Percentiles rank a stretch among this genome's conserved stretches.
phyloP scores from a whole-genome alignment of 2,888 invertebrate species.

The Ariolimax columbianus region DNA sequence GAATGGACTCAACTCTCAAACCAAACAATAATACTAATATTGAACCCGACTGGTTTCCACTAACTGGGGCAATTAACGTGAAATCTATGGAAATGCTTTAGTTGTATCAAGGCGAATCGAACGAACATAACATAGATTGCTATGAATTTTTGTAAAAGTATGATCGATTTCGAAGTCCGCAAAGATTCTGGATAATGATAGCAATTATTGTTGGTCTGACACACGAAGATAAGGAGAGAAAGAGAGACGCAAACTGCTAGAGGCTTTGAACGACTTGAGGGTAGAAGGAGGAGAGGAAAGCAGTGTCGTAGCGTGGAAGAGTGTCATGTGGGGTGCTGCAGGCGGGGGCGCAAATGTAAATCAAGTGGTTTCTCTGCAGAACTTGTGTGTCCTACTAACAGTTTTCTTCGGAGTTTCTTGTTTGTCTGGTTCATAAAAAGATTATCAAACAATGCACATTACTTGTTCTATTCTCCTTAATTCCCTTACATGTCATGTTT shows the following conservation, averaged over 20 bases:
- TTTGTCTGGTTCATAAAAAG: too few relatives aligned
- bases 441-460: too few relatives aligned
- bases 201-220: not conserved
- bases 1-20: not conserved
- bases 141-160: not conserved
- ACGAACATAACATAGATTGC: not conserved
- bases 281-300: not conserved
- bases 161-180: constrained; percentile 8
- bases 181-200: constrained; percentile 3
- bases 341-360: too few relatives aligned
- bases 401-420: too few relatives aligned
- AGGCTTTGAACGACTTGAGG: not conserved
- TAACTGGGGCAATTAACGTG: not conserved
- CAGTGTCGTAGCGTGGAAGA: not conserved
- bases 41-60: not conserved
- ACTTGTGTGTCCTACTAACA: too few relatives aligned
- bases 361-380: too few relatives aligned
- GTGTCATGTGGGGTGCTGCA: too few relatives aligned
- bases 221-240: not conserved
- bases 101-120: not conserved
- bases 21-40: constrained; percentile 21
- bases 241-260: not conserved
- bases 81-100: not conserved
- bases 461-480: too few relatives aligned
- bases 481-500: too few relatives aligned